Evolutionary conservation across 1,140 invertebrate genomes (phyloP).

Genomic region (Pachyrhynchus sulphureomaculatus): DNA sequence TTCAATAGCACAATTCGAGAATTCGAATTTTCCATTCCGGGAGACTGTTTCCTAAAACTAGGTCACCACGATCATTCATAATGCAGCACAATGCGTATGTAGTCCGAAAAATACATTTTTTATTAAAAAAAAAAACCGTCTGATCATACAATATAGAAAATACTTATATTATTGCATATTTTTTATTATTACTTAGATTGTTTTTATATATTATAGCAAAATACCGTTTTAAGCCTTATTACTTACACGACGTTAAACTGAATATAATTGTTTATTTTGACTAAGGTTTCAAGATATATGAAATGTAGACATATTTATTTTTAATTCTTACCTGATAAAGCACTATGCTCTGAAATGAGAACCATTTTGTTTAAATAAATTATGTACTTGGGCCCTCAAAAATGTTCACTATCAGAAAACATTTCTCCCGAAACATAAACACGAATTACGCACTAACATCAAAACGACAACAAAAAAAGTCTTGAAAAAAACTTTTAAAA

Average conservation of each 20-base stretch:
- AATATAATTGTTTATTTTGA: too few relatives aligned
- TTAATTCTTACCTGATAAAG: constrained; percentile 15
- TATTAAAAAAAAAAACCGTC: too few relatives aligned
- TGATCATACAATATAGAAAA: too few relatives aligned
- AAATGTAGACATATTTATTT: too few relatives aligned
- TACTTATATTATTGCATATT: too few relatives aligned
- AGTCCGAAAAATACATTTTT: constrained; percentile 1
- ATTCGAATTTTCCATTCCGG: not conserved
- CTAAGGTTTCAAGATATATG: too few relatives aligned
- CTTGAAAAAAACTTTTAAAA: not conserved
- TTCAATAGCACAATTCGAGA: too few relatives aligned
- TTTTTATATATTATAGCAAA: too few relatives aligned
- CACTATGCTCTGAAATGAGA: constrained; percentile 14
- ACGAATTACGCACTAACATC: constrained; percentile 6
- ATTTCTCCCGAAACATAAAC: not conserved
- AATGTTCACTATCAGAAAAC: not conserved
- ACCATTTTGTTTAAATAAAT: constrained; percentile 9
- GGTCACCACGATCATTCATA: constrained; percentile 22
- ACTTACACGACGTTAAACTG: too few relatives aligned
- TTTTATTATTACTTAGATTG: too few relatives aligned
- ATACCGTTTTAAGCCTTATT: too few relatives aligned
- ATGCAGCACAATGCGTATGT: constrained; percentile 15
- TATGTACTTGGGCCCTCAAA: not conserved
- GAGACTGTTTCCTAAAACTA: constrained; percentile 6
- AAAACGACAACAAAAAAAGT: constrained; percentile 12